Evolutionary conservation across 2,888 invertebrate genomes (phyloP).

Genomic region (Leucoptera coffeella): DNA sequence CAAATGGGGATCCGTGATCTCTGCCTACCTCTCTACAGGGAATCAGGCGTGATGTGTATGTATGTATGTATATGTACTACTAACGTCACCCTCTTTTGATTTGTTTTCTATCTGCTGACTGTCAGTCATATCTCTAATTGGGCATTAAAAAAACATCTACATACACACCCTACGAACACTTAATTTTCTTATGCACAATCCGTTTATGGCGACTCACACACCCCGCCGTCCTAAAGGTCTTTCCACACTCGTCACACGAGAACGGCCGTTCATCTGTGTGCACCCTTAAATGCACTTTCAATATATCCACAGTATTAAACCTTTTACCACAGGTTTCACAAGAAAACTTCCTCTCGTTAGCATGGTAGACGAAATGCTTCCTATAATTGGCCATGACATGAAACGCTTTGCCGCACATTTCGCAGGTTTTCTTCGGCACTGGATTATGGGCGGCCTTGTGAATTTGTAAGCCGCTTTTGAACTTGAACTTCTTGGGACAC

Average conservation of each 20-base stretch:
- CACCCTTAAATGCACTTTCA: constrained; percentile 38
- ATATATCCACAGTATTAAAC: constrained; percentile 45
- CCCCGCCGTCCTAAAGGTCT: constrained; percentile 41
- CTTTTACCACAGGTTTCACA: constrained; percentile 49
- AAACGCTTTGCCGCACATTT: constrained; percentile 46
- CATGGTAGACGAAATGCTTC: constrained; percentile 45
- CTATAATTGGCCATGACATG: constrained; percentile 41
- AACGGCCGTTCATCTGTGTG: constrained; percentile 44
- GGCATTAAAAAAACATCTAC: neutral
- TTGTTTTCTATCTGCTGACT: no score
- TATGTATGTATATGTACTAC: no score
- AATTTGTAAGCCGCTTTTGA: constrained; percentile 35
- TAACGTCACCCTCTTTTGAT: no score
- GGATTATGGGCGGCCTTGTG: constrained; percentile 38
- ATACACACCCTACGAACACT: no score
- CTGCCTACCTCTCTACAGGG: no score
- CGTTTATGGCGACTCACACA: constrained; percentile 39
- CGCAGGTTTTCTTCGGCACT: constrained; percentile 43
- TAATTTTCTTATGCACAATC: constrained; percentile 25
- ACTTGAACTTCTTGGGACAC: constrained; percentile 44
- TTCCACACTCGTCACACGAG: constrained; percentile 36
- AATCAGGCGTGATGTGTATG: no score
- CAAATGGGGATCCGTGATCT: no score
- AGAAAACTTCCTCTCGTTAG: constrained; percentile 41
- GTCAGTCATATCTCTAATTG: no score